Conservation (phyloP, 23 tunicate species). For the Trididemnum nubilum region DNA sequence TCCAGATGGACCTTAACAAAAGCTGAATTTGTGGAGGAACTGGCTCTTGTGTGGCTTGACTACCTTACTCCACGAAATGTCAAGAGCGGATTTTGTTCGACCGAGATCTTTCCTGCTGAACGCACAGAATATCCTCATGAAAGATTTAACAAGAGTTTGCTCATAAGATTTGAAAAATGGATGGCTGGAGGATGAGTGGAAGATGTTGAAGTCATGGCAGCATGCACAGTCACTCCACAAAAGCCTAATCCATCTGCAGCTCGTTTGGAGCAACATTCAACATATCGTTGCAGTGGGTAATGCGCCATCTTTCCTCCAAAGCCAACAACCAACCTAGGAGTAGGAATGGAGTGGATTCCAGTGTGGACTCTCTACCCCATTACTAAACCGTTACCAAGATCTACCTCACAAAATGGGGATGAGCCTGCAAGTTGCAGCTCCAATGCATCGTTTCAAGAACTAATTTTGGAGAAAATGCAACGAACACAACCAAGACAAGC, state of each 20-base stretch:
- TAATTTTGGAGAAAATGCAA: background rate
- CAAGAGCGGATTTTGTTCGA: background rate
- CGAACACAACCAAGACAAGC: background rate
- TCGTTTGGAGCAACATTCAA: background rate
- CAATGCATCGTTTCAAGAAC: background rate
- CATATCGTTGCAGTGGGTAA: background rate
- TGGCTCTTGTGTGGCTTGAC: background rate
- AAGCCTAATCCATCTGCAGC: background rate
- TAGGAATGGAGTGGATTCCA: background rate
- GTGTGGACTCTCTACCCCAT: background rate
- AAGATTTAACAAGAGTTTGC: background rate
- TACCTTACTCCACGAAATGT: background rate
- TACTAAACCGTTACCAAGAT: background rate
- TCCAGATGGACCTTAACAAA: background rate
- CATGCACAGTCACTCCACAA: background rate
- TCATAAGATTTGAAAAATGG: background rate
- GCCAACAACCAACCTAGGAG: background rate
- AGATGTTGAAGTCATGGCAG: background rate
- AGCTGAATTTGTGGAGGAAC: constrained; percentile 9
- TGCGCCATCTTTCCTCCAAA: background rate
- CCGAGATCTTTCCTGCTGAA: constrained; percentile 1
- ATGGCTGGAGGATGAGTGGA: background rate
- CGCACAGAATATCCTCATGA: background rate
- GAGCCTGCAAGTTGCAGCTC: background rate
- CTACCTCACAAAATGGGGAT: background rate